Evolutionary conservation across 2,888 invertebrate genomes (phyloP).

Genomic region (Steinernema scapterisci): DNA sequence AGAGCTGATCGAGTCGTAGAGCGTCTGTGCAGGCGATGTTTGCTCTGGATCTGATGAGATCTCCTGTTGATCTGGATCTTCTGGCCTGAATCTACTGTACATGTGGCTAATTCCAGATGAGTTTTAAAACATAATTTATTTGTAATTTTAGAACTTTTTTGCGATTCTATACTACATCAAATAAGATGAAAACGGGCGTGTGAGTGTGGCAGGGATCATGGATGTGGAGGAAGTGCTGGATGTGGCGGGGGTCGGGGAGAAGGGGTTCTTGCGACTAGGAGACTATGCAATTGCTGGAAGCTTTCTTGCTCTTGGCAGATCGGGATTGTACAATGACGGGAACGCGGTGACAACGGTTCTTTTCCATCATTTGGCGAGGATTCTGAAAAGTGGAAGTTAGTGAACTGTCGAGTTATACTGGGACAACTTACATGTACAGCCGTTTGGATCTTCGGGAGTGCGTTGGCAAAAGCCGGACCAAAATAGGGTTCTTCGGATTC

Average conservation of each 20-base stretch:
- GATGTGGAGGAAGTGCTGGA: not conserved
- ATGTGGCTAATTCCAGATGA: too few relatives aligned
- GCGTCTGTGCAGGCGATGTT: too few relatives aligned
- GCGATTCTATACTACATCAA: slow-evolving; percentile 29
- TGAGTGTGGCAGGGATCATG: slow-evolving; percentile 9
- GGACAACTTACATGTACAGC: not conserved
- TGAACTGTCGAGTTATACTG: not conserved
- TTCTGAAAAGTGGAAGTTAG: not conserved
- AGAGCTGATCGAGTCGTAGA: too few relatives aligned
- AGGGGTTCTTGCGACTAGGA: slow-evolving; percentile 25
- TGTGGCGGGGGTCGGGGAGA: not conserved
- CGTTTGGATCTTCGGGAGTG: not conserved
- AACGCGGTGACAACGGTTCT: slow-evolving; percentile 4
- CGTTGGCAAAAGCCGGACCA: not conserved
- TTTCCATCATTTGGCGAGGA: not conserved
- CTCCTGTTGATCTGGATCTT: too few relatives aligned
- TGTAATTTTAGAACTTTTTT: slow-evolving; percentile 19
- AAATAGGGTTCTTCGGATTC: slow-evolving; percentile 11
- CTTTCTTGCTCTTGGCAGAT: slow-evolving; percentile 20
- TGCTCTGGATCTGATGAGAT: too few relatives aligned
- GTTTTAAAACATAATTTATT: not conserved
- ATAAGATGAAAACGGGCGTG: not conserved
- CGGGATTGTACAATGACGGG: slow-evolving; percentile 25
- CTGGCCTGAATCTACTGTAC: too few relatives aligned
- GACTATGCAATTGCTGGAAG: slow-evolving; percentile 29